Evolutionary conservation across 2,113 vertebrate genomes (phyloP).

Genomic region (Oryctolagus cuniculus): mOryCun1.1 NC_091442.1:115077001-115077500

Average conservation of each 20-base stretch:
- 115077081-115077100: too few species aligned
- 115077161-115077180: background rate
- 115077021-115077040: too few species aligned
- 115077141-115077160: slow-evolving; percentile 5
- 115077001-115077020: too few species aligned
- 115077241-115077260: background rate
- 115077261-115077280: background rate
- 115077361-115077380: too few species aligned
- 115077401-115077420: background rate
- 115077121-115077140: background rate
- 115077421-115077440: too few species aligned
- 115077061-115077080: too few species aligned
- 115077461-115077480: background rate
- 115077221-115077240: slow-evolving; percentile 54
- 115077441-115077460: too few species aligned
- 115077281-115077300: background rate
- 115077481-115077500: background rate
- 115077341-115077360: too few species aligned
- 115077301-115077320: slow-evolving; percentile 70
- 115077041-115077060: too few species aligned
- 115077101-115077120: too few species aligned
- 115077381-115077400: too few species aligned
- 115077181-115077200: slow-evolving; percentile 63
- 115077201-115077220: background rate
- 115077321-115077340: slow-evolving; percentile 82